Evolutionary conservation across 2,113 vertebrate species (phyloP).

Genomic region (Equus quagga): DNA sequence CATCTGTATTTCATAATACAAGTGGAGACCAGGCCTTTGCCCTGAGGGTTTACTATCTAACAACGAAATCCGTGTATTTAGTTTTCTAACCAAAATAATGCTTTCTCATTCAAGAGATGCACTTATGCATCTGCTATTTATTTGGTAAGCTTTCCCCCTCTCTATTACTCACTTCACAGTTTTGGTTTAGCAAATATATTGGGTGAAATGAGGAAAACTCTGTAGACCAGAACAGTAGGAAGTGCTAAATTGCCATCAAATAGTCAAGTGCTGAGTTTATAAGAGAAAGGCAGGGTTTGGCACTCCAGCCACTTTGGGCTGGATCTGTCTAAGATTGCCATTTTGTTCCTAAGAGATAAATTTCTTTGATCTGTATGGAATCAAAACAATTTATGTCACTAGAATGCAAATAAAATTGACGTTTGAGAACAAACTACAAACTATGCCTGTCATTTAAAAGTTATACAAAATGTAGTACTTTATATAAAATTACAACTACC

Average conservation of each 20-base stretch:
- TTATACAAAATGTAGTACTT: background rate
- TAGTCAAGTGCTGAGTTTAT: constrained; percentile 14
- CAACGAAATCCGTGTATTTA: constrained; percentile 61
- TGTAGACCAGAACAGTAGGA: constrained; percentile 62
- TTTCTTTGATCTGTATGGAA: background rate
- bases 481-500: background rate
- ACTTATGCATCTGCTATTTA: constrained; percentile 72
- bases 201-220: constrained; percentile 53
- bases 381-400: constrained; percentile 1
- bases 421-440: background rate
- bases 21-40: constrained; percentile 65
- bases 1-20: constrained; percentile 61
- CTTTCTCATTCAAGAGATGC: constrained; percentile 72
- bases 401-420: constrained; percentile 27
- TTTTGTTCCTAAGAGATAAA: background rate
- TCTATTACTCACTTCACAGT: constrained; percentile 72
- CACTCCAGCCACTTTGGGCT: background rate
- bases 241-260: constrained; percentile 69
- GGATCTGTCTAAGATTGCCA: background rate
- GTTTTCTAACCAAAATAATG: constrained; percentile 76
- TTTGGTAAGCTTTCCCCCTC: constrained; percentile 52
- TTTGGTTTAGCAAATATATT: constrained; percentile 65
- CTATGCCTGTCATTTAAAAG: background rate
- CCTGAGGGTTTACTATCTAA: constrained; percentile 71
- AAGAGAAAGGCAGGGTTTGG: constrained; percentile 48